Evolutionary conservation across 2,113 vertebrate genomes (phyloP).

Genomic region (Centrocercus urophasianus): DNA sequence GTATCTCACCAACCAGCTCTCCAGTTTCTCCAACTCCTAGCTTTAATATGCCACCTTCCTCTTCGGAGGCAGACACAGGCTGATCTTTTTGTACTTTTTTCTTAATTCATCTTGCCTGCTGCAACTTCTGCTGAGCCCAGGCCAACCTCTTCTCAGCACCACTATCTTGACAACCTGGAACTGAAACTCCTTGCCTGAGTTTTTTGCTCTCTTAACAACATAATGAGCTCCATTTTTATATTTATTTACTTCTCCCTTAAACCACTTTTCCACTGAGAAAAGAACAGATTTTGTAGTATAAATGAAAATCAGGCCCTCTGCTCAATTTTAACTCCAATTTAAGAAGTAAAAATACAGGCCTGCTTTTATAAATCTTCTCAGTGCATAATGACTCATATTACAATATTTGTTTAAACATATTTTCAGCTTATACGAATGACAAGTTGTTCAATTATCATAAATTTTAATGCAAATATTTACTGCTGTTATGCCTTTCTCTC

Average conservation of each 20-base stretch:
- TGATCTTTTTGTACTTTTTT: neutral
- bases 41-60: neutral
- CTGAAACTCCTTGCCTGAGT: neutral
- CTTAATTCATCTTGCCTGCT: neutral
- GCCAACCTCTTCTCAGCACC: neutral
- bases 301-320: neutral
- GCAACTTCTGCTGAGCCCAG: neutral
- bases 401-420: neutral
- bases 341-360: neutral
- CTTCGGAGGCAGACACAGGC: neutral
- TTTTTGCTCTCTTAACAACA: neutral
- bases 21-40: neutral
- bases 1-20: neutral
- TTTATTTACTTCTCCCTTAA: constrained; percentile 10
- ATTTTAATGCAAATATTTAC: neutral
- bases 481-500: neutral
- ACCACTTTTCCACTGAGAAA: neutral
- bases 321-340: neutral
- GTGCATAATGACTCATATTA: neutral
- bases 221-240: neutral
- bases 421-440: neutral
- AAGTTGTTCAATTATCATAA: neutral
- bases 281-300: neutral
- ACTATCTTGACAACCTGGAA: neutral
- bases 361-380: neutral